A percentile compares a stretch with the other conserved stretches of the same genome.
These are phyloP conservation scores for Ascidia mentula DNA, from an alignment of 23 tunicate species.

Conservation along the genomic window DNA sequence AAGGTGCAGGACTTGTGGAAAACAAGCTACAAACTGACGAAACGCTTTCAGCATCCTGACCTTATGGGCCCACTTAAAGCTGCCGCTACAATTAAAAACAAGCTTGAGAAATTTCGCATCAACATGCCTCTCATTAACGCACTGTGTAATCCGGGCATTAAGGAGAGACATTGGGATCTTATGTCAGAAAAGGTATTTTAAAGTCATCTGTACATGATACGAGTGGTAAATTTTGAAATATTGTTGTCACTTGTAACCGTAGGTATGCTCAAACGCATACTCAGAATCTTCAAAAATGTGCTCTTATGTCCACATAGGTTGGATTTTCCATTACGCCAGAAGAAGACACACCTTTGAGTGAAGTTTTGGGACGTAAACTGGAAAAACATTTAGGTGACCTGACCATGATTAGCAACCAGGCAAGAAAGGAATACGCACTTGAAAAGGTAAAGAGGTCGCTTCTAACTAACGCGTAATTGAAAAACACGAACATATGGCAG, in stretches of 20 bases:
- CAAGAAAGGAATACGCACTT: constrained; percentile 84
- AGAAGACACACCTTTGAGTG: constrained; percentile 52
- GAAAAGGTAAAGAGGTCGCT: constrained; percentile 48
- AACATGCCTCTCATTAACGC: constrained; percentile 92
- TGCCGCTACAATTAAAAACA: constrained; percentile 79
- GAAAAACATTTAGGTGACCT: constrained; percentile 82
- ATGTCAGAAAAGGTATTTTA: constrained; percentile 83
- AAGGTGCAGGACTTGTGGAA: constrained; percentile 84
- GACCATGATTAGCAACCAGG: constrained; percentile 85
- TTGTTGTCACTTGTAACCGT: too few species aligned
- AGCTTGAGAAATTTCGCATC: constrained; percentile 81
- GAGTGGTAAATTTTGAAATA: too few species aligned
- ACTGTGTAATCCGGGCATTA: constrained; percentile 80
- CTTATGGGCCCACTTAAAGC: constrained; percentile 71
- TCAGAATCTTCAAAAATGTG: too few species aligned
- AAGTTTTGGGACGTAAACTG: constrained; percentile 61
- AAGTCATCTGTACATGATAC: too few species aligned
- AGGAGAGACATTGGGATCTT: constrained; percentile 85
- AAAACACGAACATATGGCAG: background rate
- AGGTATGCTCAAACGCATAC: too few species aligned
- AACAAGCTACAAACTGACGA: constrained; percentile 83
- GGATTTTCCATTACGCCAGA: constrained; percentile 66
- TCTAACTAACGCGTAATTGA: background rate
- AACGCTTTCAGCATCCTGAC: constrained; percentile 86
- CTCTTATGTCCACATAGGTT: too few species aligned